Evolutionary conservation across 2,797 vertebrate species (phyloP), one percentile per base, ranked within the genome.

Genomic region (Cossypha dichroa): DNA sequence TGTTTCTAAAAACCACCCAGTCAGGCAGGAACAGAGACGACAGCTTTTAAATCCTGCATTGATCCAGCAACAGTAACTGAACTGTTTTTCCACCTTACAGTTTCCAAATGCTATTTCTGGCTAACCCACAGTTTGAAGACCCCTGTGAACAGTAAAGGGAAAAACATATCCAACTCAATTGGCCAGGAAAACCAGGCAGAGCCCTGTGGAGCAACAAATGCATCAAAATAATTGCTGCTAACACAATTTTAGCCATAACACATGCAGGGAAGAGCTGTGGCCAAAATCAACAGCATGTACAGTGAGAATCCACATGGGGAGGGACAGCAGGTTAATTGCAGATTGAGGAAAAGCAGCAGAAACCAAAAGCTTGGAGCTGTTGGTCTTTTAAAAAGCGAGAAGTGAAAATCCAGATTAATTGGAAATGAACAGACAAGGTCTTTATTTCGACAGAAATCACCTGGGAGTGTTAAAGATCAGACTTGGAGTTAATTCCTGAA

Each of bases 301-400:
- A 91, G 93, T 46, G 76, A 94, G 91, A 95, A 95, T 76, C 73
- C 91, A 95, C 94, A 59, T 59, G 85, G 90, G 93, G 87, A 94
- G 55, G 95, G 89, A 85, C 94, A 96, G 91, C 89, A 94, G 95
- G 95, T 96, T 96, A 95, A 96, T 69, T 96, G 93, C 93, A 94
- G 91, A 85, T 41, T 91, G 94, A 93, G 82, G 69, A 81, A 91
- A 93, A 93, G 79, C 95, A 88, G 87, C 94, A 95, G 94, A 94
- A 89, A 81, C 59, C 87, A 88, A 92, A 92, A 15, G 20, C 72
- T 63, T 6, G 22, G 85, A 93, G 72, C 96, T 90, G 89, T 7
- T 91, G 69, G 76, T 58, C 91, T 83, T 93, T 87, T 66, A 20
- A 69, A 91, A 92, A 93, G 89, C 2, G 4, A 36, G 45, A 92